A percentile compares a stretch with the other conserved stretches of the same genome.
phyloP scores from a whole-genome alignment of 1,140 invertebrate genomes.

The Zaprionus africanus region DNA sequence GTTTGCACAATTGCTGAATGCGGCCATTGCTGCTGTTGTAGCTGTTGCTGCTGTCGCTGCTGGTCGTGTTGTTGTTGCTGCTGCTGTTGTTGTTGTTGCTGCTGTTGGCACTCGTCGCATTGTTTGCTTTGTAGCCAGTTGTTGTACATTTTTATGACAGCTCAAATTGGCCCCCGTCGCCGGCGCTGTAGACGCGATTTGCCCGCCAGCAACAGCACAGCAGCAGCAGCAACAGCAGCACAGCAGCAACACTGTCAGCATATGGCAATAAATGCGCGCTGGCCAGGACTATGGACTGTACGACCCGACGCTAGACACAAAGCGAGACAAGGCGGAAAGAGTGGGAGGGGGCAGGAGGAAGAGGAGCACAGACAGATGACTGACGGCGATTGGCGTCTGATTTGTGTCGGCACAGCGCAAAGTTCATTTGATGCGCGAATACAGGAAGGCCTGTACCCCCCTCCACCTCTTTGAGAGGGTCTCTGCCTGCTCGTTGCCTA shows the following conservation, averaged over 20 bases:
- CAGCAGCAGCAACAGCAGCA: conserved; percentile 6
- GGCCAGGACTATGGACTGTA: conserved; percentile 40
- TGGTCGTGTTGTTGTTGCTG: conserved; percentile 26
- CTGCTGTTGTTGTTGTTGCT: conserved; percentile 52
- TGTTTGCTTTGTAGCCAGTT: conserved; percentile 80
- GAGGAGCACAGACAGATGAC: conserved; percentile 36
- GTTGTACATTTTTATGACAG: conserved; percentile 82
- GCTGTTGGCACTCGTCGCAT: conserved; percentile 80
- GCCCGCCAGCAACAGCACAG: conserved; percentile 49
- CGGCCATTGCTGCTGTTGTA: conserved; percentile 68
- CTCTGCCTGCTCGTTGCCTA: background rate
- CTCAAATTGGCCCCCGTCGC: conserved; percentile 80
- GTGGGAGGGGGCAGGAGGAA: background rate
- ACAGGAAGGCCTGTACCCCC: no score
- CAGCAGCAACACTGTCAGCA: conserved; percentile 74
- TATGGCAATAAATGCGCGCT: conserved; percentile 76
- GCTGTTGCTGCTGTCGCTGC: conserved; percentile 39
- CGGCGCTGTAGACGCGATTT: conserved; percentile 49
- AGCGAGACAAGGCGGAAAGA: background rate
- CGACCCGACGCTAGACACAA: conserved; percentile 1
- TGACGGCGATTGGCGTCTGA: conserved; percentile 67
- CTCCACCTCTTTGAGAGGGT: background rate
- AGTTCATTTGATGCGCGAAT: background rate
- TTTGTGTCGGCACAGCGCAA: conserved; percentile 48
- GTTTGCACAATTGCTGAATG: conserved; percentile 81